These are phyloP conservation scores for Hexactinellida sp. DNA, from an alignment of 37 sponge, comb jelly and placozoan genomes.

Conservation along the genomic window DNA sequence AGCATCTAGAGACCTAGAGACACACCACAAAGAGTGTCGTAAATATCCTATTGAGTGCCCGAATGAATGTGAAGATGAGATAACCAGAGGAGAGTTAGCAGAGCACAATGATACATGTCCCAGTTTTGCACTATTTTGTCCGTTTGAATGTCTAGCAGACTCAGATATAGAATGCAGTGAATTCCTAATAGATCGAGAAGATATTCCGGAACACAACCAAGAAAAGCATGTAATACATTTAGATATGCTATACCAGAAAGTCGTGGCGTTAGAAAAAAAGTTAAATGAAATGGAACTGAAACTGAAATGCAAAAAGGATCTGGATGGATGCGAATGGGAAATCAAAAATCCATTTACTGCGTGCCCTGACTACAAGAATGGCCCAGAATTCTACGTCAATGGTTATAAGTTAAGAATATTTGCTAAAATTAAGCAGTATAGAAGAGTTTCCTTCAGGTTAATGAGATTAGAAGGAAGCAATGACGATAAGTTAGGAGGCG, in stretches of 20 bases:
- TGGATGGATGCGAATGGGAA: background rate
- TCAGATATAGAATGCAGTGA: background rate
- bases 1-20: background rate
- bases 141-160: background rate
- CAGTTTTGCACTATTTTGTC: background rate
- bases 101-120: background rate
- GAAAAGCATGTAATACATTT: background rate
- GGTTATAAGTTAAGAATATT: background rate
- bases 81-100: background rate
- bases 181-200: background rate
- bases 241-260: background rate
- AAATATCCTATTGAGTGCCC: background rate
- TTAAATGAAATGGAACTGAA: background rate
- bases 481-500: background rate
- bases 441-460: background rate
- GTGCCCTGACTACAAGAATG: too few relatives aligned
- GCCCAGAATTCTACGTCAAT: background rate
- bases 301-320: background rate
- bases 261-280: background rate
- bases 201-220: background rate
- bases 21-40: background rate
- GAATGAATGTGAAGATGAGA: background rate
- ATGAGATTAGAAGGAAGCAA: background rate
- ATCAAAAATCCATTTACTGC: background rate
- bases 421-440: background rate